These are phyloP conservation scores for Busseola fusca DNA, from an alignment of 2,888 invertebrate genomes.

Conservation along the genomic window DNA sequence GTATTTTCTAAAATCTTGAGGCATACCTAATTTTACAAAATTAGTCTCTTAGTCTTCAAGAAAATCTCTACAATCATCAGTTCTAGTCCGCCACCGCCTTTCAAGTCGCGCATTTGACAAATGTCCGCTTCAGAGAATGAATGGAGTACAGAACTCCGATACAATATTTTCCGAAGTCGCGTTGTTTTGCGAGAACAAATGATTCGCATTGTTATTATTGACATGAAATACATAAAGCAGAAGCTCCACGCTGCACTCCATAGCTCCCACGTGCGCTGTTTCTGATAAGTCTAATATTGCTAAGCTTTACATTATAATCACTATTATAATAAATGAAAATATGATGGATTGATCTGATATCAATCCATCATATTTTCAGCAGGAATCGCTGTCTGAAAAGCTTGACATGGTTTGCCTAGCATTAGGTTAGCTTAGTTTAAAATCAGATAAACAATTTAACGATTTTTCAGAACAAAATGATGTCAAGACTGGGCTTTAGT, in stretches of 20 bases:
- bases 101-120: slow-evolving; percentile 50
- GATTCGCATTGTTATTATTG: slow-evolving; percentile 51
- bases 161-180: slow-evolving; percentile 38
- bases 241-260: not conserved
- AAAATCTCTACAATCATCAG: slow-evolving; percentile 25
- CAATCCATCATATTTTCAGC: not conserved
- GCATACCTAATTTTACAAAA: not conserved
- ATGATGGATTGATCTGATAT: too few relatives aligned
- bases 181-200: slow-evolving; percentile 33
- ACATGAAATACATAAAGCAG: slow-evolving; percentile 2
- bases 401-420: not conserved
- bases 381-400: not conserved
- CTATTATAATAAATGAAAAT: too few relatives aligned
- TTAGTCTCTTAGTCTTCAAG: not conserved
- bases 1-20: not conserved
- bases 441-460: too few relatives aligned
- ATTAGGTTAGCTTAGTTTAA: not conserved
- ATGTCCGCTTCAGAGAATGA: slow-evolving; percentile 52
- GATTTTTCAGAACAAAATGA: not conserved
- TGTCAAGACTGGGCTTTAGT: not conserved
- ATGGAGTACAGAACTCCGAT: slow-evolving; percentile 40
- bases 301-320: not conserved
- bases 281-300: not conserved
- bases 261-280: not conserved
- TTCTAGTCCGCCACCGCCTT: not conserved